These are phyloP conservation scores for Bubalus kerabau DNA, from an alignment of 2,113 vertebrate genomes.

Conservation along the genomic window DNA sequence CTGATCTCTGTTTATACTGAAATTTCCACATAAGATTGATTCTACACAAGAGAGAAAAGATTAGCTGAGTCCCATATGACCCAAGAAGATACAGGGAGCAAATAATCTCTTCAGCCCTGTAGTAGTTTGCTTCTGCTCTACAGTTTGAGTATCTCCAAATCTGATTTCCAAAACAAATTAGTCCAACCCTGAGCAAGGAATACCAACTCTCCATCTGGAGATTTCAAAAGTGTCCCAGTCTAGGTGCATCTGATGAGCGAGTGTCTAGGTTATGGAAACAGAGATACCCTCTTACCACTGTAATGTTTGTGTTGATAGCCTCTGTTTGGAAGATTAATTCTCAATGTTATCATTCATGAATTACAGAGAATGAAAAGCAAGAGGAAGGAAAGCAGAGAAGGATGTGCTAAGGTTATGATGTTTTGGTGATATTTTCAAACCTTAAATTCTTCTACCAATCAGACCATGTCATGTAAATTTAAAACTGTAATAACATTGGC, in stretches of 20 bases:
- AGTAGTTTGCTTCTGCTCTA: conserved; percentile 27
- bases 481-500: conserved; percentile 47
- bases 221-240: background rate
- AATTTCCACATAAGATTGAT: background rate
- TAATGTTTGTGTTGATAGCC: conserved; percentile 49
- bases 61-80: background rate
- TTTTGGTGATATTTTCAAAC: conserved; percentile 45
- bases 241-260: conserved; percentile 16
- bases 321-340: conserved; percentile 61
- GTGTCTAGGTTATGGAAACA: conserved; percentile 55
- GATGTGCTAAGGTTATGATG: conserved; percentile 10
- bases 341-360: conserved; percentile 55
- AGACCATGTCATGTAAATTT: conserved; percentile 47
- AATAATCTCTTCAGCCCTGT: background rate
- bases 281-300: conserved; percentile 55
- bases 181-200: background rate
- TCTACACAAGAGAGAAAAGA: background rate
- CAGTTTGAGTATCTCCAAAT: conserved; percentile 18
- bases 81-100: background rate
- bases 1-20: background rate
- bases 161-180: conserved; percentile 68
- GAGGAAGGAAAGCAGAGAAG: conserved; percentile 38
- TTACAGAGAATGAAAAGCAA: conserved; percentile 50
- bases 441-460: conserved; percentile 15
- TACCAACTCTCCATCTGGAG: background rate